Evolutionary conservation across 2,888 invertebrate species (phyloP).

Genomic region (Resseliella maxima): DNA sequence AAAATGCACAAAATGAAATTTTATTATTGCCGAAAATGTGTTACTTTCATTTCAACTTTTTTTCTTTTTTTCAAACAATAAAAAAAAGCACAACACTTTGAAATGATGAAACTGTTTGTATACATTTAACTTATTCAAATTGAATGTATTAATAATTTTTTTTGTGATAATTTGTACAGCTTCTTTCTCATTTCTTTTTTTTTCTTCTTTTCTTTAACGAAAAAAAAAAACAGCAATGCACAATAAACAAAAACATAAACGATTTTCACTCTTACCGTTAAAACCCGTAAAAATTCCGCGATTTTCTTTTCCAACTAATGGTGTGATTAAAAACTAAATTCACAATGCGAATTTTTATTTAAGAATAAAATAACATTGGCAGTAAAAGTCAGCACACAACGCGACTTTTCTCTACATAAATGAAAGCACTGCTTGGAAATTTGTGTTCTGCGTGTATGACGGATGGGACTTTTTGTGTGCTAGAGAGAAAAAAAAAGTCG

Average conservation of each 20-base stretch:
- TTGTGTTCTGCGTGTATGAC: constrained; percentile 47
- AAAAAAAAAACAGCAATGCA: background rate
- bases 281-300: constrained; percentile 38
- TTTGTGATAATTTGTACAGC: background rate
- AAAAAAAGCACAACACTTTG: background rate
- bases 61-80: background rate
- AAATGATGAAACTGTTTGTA: background rate
- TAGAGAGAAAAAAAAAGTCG: background rate
- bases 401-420: constrained; percentile 18
- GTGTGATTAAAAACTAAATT: background rate
- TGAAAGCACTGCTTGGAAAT: constrained; percentile 29
- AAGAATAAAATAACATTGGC: constrained; percentile 24
- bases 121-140: background rate
- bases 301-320: background rate
- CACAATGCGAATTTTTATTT: background rate
- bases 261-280: constrained; percentile 47
- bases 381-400: constrained; percentile 6
- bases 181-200: background rate
- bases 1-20: too few species aligned
- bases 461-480: constrained; percentile 37
- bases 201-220: background rate
- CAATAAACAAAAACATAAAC: constrained; percentile 44
- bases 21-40: background rate
- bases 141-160: background rate
- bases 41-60: background rate